These are phyloP conservation scores for Subanguina moxae DNA, from an alignment of 1,140 invertebrate species.

Conservation along the genomic window DNA sequence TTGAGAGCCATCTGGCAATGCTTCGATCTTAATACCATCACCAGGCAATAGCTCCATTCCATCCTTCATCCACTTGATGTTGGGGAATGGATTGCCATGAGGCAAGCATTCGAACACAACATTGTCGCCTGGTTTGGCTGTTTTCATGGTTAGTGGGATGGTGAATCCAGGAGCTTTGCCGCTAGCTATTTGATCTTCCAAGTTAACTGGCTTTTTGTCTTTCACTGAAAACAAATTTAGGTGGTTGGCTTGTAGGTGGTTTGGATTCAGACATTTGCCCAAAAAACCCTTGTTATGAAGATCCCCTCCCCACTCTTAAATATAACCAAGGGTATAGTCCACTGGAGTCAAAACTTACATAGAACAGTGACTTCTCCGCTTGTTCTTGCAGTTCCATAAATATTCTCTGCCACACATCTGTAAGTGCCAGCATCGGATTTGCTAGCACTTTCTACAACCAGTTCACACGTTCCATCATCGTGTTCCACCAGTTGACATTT, in stretches of 20 bases:
- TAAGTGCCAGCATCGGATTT: conserved; percentile 72
- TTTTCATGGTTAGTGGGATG: conserved; percentile 51
- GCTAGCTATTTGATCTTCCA: conserved; percentile 40
- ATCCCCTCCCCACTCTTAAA: no score
- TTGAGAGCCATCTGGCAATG: conserved; percentile 52
- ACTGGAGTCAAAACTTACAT: conserved; percentile 16
- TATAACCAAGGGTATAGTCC: no score
- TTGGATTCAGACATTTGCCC: no score
- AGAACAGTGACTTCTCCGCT: conserved; percentile 46
- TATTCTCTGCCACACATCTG: conserved; percentile 65
- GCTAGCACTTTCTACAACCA: conserved; percentile 72
- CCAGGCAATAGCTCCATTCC: conserved; percentile 50
- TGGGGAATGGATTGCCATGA: conserved; percentile 56
- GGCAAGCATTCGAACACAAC: conserved; percentile 59
- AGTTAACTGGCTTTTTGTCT: conserved; percentile 37
- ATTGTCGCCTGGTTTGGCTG: conserved; percentile 49
- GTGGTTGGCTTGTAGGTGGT: no score
- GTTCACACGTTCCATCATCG: conserved; percentile 70
- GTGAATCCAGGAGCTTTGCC: conserved; percentile 57
- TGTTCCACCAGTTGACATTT: conserved; percentile 59
- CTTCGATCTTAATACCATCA: conserved; percentile 50
- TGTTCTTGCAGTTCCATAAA: conserved; percentile 52
- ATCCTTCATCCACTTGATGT: conserved; percentile 57
- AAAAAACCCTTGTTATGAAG: no score
- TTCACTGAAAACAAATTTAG: conserved; percentile 29